A percentile compares a stretch with the other conserved stretches of the same genome.
Evolutionary conservation across 64 coral and sea anemone species (phyloP).

Genomic region (Dendronephthya gigantea): DNA sequence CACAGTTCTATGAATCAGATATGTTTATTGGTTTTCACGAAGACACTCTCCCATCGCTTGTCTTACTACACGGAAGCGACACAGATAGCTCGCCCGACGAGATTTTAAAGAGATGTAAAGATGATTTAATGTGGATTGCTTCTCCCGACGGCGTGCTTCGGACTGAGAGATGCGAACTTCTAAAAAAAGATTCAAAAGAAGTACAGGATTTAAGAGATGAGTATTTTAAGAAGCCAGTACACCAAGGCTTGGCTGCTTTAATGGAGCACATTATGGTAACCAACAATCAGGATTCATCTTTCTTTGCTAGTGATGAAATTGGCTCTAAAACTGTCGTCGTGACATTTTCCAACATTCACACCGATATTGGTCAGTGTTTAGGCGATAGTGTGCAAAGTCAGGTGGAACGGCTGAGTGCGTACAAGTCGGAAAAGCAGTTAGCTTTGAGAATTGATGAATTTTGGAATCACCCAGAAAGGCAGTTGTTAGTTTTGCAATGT

Average conservation of each 20-base stretch:
- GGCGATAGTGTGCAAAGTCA: constrained; percentile 37
- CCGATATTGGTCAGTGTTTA: constrained; percentile 43
- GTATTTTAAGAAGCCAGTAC: constrained; percentile 55
- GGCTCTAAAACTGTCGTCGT: constrained; percentile 42
- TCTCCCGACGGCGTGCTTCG: constrained; percentile 65
- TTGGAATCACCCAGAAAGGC: neutral
- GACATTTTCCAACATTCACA: constrained; percentile 64
- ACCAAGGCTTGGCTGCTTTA: constrained; percentile 45
- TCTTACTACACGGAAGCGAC: constrained; percentile 34
- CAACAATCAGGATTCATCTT: neutral
- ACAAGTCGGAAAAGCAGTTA: constrained; percentile 69
- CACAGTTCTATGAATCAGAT: constrained; percentile 46
- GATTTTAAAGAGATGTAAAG: constrained; percentile 44
- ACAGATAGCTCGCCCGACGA: constrained; percentile 6
- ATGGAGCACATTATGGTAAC: constrained; percentile 15
- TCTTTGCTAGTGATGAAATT: constrained; percentile 15
- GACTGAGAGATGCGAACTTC: constrained; percentile 23
- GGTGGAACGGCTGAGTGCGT: constrained; percentile 50
- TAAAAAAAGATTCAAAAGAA: constrained; percentile 16
- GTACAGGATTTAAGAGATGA: constrained; percentile 31
- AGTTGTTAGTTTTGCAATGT: constrained; percentile 14
- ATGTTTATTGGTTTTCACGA: constrained; percentile 76
- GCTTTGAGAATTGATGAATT: constrained; percentile 49
- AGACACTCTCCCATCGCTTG: constrained; percentile 67
- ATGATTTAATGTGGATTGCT: constrained; percentile 56